These are phyloP conservation scores for Maniola hyperantus DNA, from an alignment of 2,888 invertebrate species.

Conservation along the genomic window DNA sequence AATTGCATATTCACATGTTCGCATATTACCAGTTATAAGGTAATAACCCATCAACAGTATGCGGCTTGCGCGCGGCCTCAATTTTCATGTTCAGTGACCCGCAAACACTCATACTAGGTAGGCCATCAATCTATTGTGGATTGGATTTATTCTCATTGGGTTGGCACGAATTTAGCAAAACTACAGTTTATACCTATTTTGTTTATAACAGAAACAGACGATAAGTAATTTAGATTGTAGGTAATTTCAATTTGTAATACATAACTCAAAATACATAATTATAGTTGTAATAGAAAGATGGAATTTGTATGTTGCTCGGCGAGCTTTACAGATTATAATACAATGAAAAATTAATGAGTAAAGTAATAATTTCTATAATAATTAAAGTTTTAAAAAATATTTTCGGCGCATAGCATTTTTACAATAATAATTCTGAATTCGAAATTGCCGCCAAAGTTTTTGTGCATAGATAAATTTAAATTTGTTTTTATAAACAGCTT, in stretches of 20 bases:
- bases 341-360: too few species aligned
- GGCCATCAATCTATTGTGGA: background rate
- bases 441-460: background rate
- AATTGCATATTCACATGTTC: slow-evolving; percentile 11
- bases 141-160: slow-evolving; percentile 1
- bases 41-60: slow-evolving; percentile 27
- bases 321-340: too few species aligned
- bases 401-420: too few species aligned
- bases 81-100: slow-evolving; percentile 67
- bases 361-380: too few species aligned
- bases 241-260: too few species aligned
- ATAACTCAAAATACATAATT: too few species aligned
- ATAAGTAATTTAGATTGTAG: too few species aligned
- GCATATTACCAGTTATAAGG: background rate
- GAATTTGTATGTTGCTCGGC: too few species aligned
- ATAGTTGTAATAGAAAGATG: too few species aligned
- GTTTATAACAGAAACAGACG: too few species aligned
- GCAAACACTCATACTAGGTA: slow-evolving; percentile 39
- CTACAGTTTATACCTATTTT: background rate
- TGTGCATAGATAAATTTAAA: background rate
- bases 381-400: too few species aligned
- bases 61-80: slow-evolving; percentile 53
- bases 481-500: background rate
- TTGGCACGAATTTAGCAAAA: background rate
- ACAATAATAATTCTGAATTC: too few species aligned